These are phyloP conservation scores for Melanotaenia trifasciata DNA, from an alignment of 2,797 vertebrate genomes.

Conservation along the genomic window DNA sequence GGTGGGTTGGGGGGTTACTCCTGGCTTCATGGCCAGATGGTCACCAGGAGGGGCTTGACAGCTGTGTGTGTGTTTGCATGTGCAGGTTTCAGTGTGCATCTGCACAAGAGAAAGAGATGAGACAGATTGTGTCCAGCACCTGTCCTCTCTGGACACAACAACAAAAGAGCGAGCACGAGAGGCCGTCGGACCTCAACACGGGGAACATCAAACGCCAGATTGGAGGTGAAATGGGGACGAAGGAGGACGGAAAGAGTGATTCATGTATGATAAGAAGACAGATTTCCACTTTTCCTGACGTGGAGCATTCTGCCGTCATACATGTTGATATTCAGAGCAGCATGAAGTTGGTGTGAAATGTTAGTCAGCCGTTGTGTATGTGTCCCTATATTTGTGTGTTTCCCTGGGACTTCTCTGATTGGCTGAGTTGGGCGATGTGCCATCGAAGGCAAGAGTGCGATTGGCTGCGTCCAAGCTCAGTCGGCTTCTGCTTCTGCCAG, in stretches of 20 bases:
- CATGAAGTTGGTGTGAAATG: neutral
- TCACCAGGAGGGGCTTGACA: conserved; percentile 80
- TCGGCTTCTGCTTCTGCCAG: conserved; percentile 58
- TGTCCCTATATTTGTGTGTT: conserved; percentile 7
- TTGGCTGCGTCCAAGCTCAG: conserved; percentile 63
- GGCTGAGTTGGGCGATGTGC: conserved; percentile 57
- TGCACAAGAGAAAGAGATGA: conserved; percentile 18
- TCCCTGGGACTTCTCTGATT: conserved; percentile 50
- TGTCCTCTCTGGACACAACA: conserved; percentile 65
- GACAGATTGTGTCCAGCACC: conserved; percentile 73
- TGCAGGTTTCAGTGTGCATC: conserved; percentile 16
- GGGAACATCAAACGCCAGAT: conserved; percentile 33
- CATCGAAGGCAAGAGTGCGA: conserved; percentile 43
- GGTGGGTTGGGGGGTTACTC: conserved; percentile 8
- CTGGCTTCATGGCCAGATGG: conserved; percentile 78
- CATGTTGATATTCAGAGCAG: neutral
- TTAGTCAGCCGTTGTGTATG: conserved; percentile 8
- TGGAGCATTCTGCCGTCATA: neutral
- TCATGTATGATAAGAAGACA: neutral
- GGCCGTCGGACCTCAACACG: conserved; percentile 26
- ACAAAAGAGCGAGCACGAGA: conserved; percentile 55
- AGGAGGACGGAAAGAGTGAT: neutral
- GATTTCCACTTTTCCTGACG: neutral
- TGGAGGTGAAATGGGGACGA: neutral
- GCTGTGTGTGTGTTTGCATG: conserved; percentile 52